Conservation (phyloP, 1,140 invertebrate genomes). For the Drosophila truncata region DNA sequence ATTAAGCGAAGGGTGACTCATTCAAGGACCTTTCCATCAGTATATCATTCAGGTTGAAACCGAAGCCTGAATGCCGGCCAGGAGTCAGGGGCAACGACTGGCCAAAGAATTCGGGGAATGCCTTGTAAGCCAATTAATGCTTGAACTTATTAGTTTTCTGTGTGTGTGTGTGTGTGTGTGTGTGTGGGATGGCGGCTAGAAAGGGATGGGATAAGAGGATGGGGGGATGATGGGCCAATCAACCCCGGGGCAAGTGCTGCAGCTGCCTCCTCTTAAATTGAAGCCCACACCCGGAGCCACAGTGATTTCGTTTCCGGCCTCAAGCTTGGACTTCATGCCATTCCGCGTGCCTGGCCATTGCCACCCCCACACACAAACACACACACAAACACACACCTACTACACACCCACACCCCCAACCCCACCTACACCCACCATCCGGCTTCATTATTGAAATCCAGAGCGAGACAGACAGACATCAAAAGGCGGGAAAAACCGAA, state of each 20-base stretch:
- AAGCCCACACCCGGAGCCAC: not conserved
- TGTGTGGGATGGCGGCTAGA: not conserved
- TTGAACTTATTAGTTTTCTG: constrained; percentile 80
- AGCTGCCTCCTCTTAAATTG: constrained; percentile 41
- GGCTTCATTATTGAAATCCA: constrained; percentile 78
- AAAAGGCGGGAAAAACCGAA: constrained; percentile 54
- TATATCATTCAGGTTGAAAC: constrained; percentile 1
- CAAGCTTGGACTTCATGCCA: constrained; percentile 49
- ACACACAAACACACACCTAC: not conserved
- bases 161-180: constrained; percentile 5
- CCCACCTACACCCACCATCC: constrained; percentile 35
- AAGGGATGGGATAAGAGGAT: not conserved
- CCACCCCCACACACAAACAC: constrained; percentile 19
- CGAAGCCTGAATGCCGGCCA: not conserved
- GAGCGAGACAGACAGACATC: constrained; percentile 48
- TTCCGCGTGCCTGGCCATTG: constrained; percentile 58
- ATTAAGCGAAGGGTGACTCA: constrained; percentile 26
- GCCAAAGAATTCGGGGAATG: constrained; percentile 60
- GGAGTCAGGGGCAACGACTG: constrained; percentile 35
- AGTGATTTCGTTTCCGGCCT: constrained; percentile 39
- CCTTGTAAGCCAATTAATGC: constrained; percentile 80
- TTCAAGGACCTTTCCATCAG: constrained; percentile 5
- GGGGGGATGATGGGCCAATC: constrained; percentile 11
- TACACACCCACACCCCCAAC: not conserved
- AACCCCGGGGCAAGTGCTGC: constrained; percentile 46